Evolutionary conservation across 2,888 invertebrate genomes (phyloP), one percentile per base, ranked within the genome.

Genomic region (Leptopilina syphax): DNA sequence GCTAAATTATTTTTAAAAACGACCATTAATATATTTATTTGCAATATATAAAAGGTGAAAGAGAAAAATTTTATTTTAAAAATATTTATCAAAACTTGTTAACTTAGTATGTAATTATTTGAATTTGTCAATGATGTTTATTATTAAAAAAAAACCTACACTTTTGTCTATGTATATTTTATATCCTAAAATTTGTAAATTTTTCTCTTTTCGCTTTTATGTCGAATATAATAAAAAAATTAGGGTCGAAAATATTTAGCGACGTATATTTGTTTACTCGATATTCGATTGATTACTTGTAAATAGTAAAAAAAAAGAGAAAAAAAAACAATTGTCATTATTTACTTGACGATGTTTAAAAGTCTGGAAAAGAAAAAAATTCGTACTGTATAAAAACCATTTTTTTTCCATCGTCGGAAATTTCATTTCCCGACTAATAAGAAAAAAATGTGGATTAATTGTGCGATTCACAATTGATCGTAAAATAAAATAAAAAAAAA

Each of bases 271-370:
- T 77, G 60, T 77, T 77, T 77, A 77, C 12, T 68, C 77, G 54
- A 24, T 79, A 68, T 78, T 68, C 66, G 66, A 80, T 66, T 27
- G 27, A 77, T 57, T 44, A 79, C 65, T 79, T 80, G 80, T 79
- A 80, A 63, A 80, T 80, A 79, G 65, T n/a, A 79, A 63, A 70
- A 27, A 67, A 66, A 67, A 47, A 47, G 67, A 18, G 34, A 47
- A 50, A 50, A 50, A 24, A 57, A 41, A 47, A 68, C 12, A 76
- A n/a, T 12, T 41, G 68, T 70, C 73, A 63, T 77, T 34, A 77
- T 73, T 80, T 78, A 80, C 78, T 50, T 78, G 73, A 44, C 24
- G 44, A 57, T 68, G 78, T 77, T 47, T 65, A 27, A 47, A 8
- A 12, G 77, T 18, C n/a, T 24, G 47, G n/a, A 65, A n/a, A 65